Evolutionary conservation across 2,797 vertebrate species (phyloP).

Genomic region (Ataeniobius toweri): DNA sequence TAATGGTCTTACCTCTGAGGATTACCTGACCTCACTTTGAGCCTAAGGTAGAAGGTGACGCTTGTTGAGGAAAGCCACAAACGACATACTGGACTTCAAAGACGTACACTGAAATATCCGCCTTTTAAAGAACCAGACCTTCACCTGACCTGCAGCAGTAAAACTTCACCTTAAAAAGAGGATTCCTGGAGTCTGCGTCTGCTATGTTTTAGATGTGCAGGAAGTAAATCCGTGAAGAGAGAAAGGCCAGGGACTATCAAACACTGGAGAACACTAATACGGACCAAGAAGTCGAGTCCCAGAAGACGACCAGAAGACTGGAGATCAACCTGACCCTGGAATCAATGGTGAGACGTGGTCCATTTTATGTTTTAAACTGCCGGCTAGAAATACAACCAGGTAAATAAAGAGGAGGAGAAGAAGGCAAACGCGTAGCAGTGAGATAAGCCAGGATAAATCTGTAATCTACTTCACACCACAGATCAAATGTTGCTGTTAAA

Average conservation of each 20-base stretch:
- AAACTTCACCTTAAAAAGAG: background rate
- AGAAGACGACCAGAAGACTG: conserved; percentile 37
- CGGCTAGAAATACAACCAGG: background rate
- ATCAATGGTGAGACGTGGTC: conserved; percentile 53
- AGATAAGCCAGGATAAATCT: conserved; percentile 68
- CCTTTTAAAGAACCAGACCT: background rate
- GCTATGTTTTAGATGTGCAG: background rate
- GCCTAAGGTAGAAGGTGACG: conserved; percentile 24
- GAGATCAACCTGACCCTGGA: conserved; percentile 61
- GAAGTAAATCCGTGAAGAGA: background rate
- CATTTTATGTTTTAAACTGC: background rate
- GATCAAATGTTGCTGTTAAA: conserved; percentile 53
- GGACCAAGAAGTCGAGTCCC: conserved; percentile 13
- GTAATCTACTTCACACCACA: conserved; percentile 61
- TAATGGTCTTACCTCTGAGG: conserved; percentile 57
- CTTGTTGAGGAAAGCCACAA: conserved; percentile 8
- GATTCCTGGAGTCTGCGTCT: background rate
- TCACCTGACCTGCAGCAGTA: background rate
- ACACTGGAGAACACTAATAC: conserved; percentile 44
- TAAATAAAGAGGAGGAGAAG: background rate
- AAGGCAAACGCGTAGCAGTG: conserved; percentile 22
- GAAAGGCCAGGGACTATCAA: background rate
- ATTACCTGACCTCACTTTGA: conserved; percentile 53
- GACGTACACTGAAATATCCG: background rate
- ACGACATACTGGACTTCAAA: background rate